A percentile compares a stretch with the other conserved stretches of the same genome.
phyloP scores from a whole-genome alignment of 2,113 vertebrate species.

The Agelaius tricolor region DNA sequence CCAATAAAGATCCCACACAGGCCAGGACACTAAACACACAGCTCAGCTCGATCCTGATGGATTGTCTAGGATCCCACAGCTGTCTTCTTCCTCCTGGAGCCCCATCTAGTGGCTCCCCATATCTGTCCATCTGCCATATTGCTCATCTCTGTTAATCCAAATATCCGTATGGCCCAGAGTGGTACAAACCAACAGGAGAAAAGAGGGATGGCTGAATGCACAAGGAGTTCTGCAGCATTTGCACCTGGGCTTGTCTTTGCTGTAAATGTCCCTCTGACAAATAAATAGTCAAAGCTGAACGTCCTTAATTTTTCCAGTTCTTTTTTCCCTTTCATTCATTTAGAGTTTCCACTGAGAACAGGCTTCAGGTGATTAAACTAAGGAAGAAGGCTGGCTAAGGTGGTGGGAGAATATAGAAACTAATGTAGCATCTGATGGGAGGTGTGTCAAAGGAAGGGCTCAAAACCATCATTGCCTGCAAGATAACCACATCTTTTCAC shows the following conservation, averaged over 20 bases:
- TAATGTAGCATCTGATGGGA: neutral
- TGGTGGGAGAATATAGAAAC: neutral
- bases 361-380: neutral
- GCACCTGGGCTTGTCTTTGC: neutral
- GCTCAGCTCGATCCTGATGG: neutral
- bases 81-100: neutral
- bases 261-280: neutral
- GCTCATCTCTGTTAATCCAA: neutral
- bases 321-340: neutral
- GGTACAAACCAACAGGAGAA: neutral
- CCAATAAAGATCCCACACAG: conserved; percentile 9
- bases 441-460: neutral
- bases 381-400: neutral
- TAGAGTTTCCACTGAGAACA: neutral
- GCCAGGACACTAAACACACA: neutral
- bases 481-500: neutral
- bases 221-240: neutral
- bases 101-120: neutral
- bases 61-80: neutral
- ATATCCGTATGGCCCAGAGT: neutral
- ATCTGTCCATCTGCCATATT: neutral
- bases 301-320: neutral
- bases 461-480: neutral
- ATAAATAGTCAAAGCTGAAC: neutral
- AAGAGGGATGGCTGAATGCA: neutral